Evolutionary conservation across 2,113 vertebrate genomes (phyloP).

Genomic region (Hoplias malabaricus): DNA sequence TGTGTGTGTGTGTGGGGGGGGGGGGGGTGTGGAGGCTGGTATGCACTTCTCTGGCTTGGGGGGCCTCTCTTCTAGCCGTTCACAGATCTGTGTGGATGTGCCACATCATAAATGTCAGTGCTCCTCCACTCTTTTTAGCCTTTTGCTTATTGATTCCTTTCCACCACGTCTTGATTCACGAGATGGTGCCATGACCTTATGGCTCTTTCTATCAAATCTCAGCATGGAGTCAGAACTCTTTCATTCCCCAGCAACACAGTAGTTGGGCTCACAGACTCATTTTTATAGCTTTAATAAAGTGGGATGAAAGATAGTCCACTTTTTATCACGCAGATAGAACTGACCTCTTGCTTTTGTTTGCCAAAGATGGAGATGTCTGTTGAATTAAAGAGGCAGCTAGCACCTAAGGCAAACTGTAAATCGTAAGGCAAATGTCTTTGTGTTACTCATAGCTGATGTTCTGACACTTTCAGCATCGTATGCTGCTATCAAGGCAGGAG

Average conservation of each 20-base stretch:
- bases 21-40: background rate
- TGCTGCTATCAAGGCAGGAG: background rate
- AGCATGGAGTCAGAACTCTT: conserved; percentile 11
- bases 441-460: background rate
- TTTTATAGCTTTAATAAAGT: background rate
- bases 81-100: background rate
- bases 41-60: background rate
- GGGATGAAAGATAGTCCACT: background rate
- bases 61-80: background rate
- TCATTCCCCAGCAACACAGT: conserved; percentile 6
- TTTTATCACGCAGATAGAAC: conserved; percentile 10
- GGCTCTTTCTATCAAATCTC: conserved; percentile 18
- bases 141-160: conserved; percentile 46
- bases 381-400: background rate
- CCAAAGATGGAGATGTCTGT: background rate
- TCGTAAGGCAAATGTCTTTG: background rate
- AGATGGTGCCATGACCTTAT: conserved; percentile 28
- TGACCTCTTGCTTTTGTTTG: background rate
- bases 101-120: conserved; percentile 27
- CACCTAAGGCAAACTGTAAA: background rate
- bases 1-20: background rate
- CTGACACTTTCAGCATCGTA: background rate
- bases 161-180: conserved; percentile 37
- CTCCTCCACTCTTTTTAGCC: conserved; percentile 11
- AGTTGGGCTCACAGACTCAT: conserved; percentile 23